Conservation (phyloP, 1,140 invertebrate genomes). For the roundworm (Caenorhabditis elegans) region DNA sequence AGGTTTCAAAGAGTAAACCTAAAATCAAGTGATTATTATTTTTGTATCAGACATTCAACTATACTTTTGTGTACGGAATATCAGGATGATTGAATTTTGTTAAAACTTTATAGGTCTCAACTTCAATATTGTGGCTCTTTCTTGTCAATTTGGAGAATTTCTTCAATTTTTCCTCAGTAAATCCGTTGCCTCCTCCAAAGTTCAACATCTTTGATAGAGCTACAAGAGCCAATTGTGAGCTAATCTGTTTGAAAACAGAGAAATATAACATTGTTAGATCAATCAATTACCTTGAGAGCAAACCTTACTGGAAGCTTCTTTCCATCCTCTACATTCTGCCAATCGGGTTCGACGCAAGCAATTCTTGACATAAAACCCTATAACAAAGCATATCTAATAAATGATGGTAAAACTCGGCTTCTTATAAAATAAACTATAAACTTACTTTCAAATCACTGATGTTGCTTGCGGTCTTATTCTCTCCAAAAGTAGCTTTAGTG, state of each 20-base stretch:
- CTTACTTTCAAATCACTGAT: slow-evolving; percentile 9
- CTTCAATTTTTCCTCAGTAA: background rate
- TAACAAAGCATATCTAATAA: background rate
- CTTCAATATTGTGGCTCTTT: background rate
- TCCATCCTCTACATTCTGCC: background rate
- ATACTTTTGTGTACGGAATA: background rate
- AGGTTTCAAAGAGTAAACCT: background rate
- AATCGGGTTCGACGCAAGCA: slow-evolving; percentile 5
- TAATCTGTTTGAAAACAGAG: too few species aligned
- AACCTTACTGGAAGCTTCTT: background rate
- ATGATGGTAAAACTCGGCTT: too few species aligned
- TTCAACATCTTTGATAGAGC: background rate
- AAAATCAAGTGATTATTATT: background rate
- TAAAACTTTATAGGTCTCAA: background rate
- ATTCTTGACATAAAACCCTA: slow-evolving; percentile 34
- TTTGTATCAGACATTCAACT: too few species aligned
- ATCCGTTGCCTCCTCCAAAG: background rate
- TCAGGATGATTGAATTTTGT: background rate
- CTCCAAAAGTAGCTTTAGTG: background rate
- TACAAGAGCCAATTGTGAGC: background rate
- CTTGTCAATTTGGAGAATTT: background rate
- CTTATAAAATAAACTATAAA: too few species aligned
- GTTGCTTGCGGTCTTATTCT: background rate
- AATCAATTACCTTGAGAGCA: too few species aligned
- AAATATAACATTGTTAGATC: too few species aligned